phyloP scores from a whole-genome alignment of 2,797 vertebrate species.

The Spheniscus humboldti region DNA sequence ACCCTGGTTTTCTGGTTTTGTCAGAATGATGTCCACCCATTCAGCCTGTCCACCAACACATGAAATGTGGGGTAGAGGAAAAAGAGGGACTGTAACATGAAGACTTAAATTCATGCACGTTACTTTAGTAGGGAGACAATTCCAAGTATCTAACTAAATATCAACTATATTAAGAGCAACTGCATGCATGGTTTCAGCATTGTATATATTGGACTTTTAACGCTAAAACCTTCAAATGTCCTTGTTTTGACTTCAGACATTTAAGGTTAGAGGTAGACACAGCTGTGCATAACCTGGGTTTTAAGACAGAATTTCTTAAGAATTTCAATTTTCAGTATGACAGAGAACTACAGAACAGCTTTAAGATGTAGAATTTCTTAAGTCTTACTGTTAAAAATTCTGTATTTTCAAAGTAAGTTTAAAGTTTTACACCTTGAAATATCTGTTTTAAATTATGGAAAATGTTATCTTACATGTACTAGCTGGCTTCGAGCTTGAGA shows the following conservation, averaged over 20 bases:
- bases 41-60: not conserved
- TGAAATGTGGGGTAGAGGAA: not conserved
- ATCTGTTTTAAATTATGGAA: not conserved
- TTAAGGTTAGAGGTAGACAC: not conserved
- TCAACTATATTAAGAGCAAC: not conserved
- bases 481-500: constrained; percentile 77
- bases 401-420: not conserved
- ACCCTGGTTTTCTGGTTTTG: not conserved
- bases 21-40: not conserved
- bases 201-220: not conserved
- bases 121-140: not conserved
- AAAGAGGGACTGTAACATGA: not conserved
- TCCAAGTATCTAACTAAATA: not conserved
- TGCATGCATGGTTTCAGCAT: not conserved
- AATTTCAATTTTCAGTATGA: not conserved
- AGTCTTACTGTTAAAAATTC: not conserved
- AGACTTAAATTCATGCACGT: not conserved
- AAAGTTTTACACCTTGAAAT: not conserved
- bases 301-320: not conserved
- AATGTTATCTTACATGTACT: constrained; percentile 70
- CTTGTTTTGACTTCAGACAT: not conserved
- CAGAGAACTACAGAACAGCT: not conserved
- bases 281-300: not conserved
- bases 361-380: not conserved
- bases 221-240: not conserved